Evolutionary conservation across 1,140 invertebrate species (phyloP).

Genomic region (Drosophila pruinosa): DNA sequence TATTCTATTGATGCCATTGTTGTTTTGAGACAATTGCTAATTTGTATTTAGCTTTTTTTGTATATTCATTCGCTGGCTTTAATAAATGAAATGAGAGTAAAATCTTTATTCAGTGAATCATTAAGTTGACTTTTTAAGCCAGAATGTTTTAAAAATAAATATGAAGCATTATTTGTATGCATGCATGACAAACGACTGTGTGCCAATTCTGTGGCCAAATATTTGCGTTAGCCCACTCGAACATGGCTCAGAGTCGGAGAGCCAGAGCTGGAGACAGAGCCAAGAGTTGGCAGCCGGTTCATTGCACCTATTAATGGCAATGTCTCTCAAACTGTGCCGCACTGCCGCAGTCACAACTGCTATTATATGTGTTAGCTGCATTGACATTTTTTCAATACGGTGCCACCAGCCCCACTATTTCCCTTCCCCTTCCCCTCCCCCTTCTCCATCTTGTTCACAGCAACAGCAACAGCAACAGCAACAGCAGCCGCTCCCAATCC

Average conservation of each 20-base stretch:
- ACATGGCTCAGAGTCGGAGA: slow-evolving; percentile 3
- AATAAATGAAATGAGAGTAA: too few relatives aligned
- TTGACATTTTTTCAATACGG: slow-evolving; percentile 50
- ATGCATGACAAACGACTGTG: not conserved
- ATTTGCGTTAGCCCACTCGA: slow-evolving; percentile 53
- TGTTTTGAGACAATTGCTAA: too few relatives aligned
- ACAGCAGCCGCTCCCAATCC: slow-evolving; percentile 14
- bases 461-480: too few relatives aligned
- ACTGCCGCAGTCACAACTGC: slow-evolving; percentile 24
- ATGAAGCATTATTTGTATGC: not conserved
- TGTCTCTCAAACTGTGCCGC: slow-evolving; percentile 56
- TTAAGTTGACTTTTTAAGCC: too few relatives aligned
- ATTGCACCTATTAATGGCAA: slow-evolving; percentile 53
- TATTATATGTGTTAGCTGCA: slow-evolving; percentile 29
- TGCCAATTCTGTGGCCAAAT: slow-evolving; percentile 64
- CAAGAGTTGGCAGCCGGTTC: slow-evolving; percentile 41
- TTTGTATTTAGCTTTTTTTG: too few relatives aligned
- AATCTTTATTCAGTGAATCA: too few relatives aligned
- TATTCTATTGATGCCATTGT: too few relatives aligned
- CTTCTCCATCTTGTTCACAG: too few relatives aligned
- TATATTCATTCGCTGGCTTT: too few relatives aligned
- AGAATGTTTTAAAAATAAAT: not conserved
- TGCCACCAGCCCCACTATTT: not conserved
- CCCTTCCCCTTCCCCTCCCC: not conserved
- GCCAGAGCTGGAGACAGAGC: not conserved